Evolutionary conservation across 2,888 invertebrate genomes (phyloP), one percentile per base, ranked within the genome.

Genomic region (Drosophila putrida): DNA sequence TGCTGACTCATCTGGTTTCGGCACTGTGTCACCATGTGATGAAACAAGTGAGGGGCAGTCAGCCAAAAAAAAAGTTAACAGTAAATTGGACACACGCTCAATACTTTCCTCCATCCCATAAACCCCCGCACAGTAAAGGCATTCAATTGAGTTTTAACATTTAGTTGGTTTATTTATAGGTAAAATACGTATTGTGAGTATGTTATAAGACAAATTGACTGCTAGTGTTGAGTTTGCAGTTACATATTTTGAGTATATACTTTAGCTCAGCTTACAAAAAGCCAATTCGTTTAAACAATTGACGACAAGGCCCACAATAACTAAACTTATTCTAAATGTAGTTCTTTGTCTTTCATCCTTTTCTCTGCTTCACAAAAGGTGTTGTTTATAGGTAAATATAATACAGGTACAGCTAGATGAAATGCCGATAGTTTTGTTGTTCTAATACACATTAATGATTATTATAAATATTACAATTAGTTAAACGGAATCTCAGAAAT

Each of bases 81-180:
- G 39, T 31, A 11, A 62, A 31, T 59, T 63, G 41, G 27, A 13
- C 1, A 51, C 33, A 28, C 47, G 11, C 41, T 13, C 9, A 8
- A 8, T 46, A 53, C 39, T 25, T 38, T 25, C 36, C 15, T 20
- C 41, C 9, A 6, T 54, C 11, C 6, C 11, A 28, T 0, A 28
- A 41, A 15, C 39, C 4, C 4, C 8, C 28, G 15, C 15, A 41
- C 20, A 27, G 31, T 47, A 27, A n/a, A 31, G 2, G 1, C 25
- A 27, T 10, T 13, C n/a, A 6, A 2, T 46, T 38, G 33, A 41
- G 10, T 44, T 47, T 59, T 69, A 80, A 73, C 77, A 85, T 82
- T 82, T 71, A 82, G 71, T 80, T 72, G 58, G 46, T 82, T 85
- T 82, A 86, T 86, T 82, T 76, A 71, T 79, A 59, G 50, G 69